These are phyloP conservation scores for Ctenicera cuprea DNA, from an alignment of 2,888 invertebrate species.

Conservation along the genomic window DNA sequence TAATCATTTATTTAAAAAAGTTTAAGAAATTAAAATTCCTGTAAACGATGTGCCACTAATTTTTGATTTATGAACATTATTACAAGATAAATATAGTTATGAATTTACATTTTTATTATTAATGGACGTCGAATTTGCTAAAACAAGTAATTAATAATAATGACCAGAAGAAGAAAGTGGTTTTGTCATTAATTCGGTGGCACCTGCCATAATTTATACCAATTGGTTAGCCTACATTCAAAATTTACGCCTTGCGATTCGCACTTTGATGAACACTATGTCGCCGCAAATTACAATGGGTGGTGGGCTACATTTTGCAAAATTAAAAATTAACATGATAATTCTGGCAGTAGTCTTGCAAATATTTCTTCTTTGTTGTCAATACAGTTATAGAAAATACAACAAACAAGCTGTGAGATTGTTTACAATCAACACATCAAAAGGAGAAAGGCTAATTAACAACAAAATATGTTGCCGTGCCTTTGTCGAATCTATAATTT, in stretches of 20 bases:
- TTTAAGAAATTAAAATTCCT: too few species aligned
- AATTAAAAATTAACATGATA: too few species aligned
- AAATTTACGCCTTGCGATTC: constrained; percentile 32
- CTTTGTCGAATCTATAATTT: too few species aligned
- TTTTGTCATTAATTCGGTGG: constrained; percentile 37
- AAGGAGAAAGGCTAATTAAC: background rate
- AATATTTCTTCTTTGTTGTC: too few species aligned
- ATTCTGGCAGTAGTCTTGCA: too few species aligned
- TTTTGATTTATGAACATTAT: background rate
- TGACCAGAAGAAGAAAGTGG: constrained; percentile 37
- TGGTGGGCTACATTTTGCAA: background rate
- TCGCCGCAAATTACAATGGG: constrained; percentile 1
- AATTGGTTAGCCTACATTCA: constrained; percentile 45
- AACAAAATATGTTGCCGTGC: background rate
- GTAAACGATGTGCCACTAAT: background rate
- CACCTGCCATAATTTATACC: constrained; percentile 45
- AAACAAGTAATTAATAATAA: constrained; percentile 41
- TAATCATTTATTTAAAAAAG: too few species aligned
- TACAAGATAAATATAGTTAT: constrained; percentile 21
- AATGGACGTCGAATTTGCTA: constrained; percentile 21
- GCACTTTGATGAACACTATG: constrained; percentile 22
- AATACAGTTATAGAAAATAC: too few species aligned
- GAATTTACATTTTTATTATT: constrained; percentile 13
- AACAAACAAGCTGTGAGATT: background rate
- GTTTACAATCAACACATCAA: background rate